Percentiles rank a stretch among this genome's conserved stretches.
Evolutionary conservation across 1,140 invertebrate genomes (phyloP).

Genomic region (Cotesia glomerata): DNA sequence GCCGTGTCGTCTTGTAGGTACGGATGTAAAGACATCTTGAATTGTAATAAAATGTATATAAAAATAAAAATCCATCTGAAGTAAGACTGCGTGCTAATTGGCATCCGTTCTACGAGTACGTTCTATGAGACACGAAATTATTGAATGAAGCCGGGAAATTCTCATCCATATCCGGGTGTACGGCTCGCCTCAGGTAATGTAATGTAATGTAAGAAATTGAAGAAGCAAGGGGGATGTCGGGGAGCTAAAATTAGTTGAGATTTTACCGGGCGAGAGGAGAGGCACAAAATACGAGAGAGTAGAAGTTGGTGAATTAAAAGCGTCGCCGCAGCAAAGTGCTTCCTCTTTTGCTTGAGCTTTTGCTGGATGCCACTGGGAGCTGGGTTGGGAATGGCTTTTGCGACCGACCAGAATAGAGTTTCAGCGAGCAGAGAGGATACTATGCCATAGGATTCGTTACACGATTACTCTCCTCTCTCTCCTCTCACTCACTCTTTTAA

Average conservation of each 20-base stretch:
- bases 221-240: neutral
- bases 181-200: neutral
- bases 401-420: no score
- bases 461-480: neutral
- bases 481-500: neutral
- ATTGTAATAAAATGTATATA: no score
- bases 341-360: slow-evolving; percentile 20
- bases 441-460: slow-evolving; percentile 11
- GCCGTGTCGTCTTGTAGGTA: no score
- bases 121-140: slow-evolving; percentile 18
- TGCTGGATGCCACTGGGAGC: neutral
- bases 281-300: slow-evolving; percentile 19
- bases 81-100: slow-evolving; percentile 24
- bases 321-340: slow-evolving; percentile 35
- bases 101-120: neutral
- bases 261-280: slow-evolving; percentile 3
- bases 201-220: neutral
- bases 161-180: neutral
- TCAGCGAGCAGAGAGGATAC: no score
- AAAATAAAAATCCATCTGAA: no score
- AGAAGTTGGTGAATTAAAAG: slow-evolving; percentile 37
- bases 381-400: no score
- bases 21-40: no score
- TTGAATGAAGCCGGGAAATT: slow-evolving; percentile 9
- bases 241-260: slow-evolving; percentile 41